Evolutionary conservation across 2,797 vertebrate genomes (phyloP), one percentile per base, ranked within the genome.

Genomic region (Corythornis leucogaster): DNA sequence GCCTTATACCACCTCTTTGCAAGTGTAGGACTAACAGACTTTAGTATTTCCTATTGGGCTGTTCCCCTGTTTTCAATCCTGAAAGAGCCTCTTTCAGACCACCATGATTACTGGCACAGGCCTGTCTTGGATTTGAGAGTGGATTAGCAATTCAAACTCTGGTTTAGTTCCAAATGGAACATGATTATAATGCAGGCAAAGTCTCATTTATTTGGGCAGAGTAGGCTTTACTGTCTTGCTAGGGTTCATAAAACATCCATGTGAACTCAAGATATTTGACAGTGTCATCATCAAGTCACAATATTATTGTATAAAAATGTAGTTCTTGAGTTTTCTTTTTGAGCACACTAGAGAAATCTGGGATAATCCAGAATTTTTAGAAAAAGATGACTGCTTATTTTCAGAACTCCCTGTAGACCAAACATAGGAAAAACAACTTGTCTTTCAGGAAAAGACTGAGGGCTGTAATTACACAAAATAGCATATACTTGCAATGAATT

Each of bases 351-450:
- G 43, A 80, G 43, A 87, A 80, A 90, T 77, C 35, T 86, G 25
- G 6, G 31, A 53, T 88, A 92, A 85, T 73, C 12, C 22, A 57
- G 78, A 81, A 71, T 71, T 82, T 86, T 74, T 71, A 53, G 64
- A 55, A 63, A 48, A 87, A 54, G 17, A 78, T 55, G 26, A 87
- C 18, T 81, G 66, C 33, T 33, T 87, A 24, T 92, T 90, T 91
- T 82, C 90, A 85, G 40, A 89, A 35, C 35, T 94, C 90, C n/a
- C 46, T 82, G 19, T 77, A 85, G 92, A 88, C n/a, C 15, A 74
- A 86, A 66, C 42, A 70, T 9, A 77, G 80, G 22, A 89, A 89
- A 90, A 87, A 18, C 42, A 88, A 12, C 67, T 88, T 85, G 78
- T 78, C 69, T 87, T 94, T 92, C 43, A 68, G 40, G n/a, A 76